Evolutionary conservation across 2,797 vertebrate genomes (phyloP), one percentile per base, ranked within the genome.

Genomic region (Gadopsis marmoratus): DNA sequence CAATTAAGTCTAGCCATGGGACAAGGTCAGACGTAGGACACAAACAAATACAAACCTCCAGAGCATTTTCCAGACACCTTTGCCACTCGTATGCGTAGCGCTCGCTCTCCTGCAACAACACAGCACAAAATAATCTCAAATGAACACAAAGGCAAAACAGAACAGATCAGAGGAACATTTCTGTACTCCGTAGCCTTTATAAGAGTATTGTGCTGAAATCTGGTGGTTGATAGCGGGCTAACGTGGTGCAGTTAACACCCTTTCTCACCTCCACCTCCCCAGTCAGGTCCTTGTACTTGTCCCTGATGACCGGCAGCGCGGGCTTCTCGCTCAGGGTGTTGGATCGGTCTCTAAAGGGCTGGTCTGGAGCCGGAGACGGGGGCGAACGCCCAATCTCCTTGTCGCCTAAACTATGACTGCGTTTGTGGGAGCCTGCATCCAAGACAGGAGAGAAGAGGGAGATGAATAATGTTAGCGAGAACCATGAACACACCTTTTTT

Each of bases 251-350:
- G 54, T 51, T 45, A 45, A 35, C 7, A 7, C 31, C 65, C 16
- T 39, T 39, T 39, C 95, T 96, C 66, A 99, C 98, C 97, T 99
- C 98, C 47, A 99, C 98, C 86, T 99, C 98, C 70, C 98, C 98
- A 0, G 98, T 99, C 65, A 99, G 95, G 87, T 99, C 98, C 92
- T 97, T 99, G 95, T 99, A 99, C 81, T 98, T 99, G 96, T 99
- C 98, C 17, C 98, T 95, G 94, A 99, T 99, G 83, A 99, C 95
- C 0, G 98, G 98, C 90, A 99, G 93, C 0, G 96, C 95, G 0
- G 98, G 96, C 84, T 97, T 99, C 93, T 99, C 98, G 2, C 93
- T 99, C 47, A 99, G 93, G 0, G 98, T 99, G 91, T 96, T 98
- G 0, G 98, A 99, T 0, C 98, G 95, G 81, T 99, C 98, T 85